Base-by-base conservation (phyloP, 1,140 invertebrate genomes). In the Drosophila saltans region DNA sequence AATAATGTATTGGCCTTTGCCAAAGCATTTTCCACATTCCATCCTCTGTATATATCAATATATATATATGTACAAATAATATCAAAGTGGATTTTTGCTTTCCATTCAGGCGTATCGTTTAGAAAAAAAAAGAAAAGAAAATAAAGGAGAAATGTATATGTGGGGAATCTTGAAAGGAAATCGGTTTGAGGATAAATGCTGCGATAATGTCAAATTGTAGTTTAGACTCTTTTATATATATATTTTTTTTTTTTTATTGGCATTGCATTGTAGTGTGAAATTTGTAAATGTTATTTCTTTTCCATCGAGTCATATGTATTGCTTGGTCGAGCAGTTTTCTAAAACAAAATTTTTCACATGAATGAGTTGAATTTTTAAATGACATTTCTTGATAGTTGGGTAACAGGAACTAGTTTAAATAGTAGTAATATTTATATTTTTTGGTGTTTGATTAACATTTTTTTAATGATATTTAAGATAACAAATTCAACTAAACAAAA, bases 41-140 rank as follows among this genome's bases (percentile, higher is more conserved):
- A 45, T 36, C 63, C 57, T n/a, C 21, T 28, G 11, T 11, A 16
- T 36, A 36, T 36, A 1, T 36, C 4, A 6, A 36, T 36, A 5
- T 36, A 7, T 36, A 5, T 36, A 7, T 36, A 36, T 70, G 81
- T 82, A 84, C 81, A 78, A 85, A 75, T 86, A 75, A 75, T 73
- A 81, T 85, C 81, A 86, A 86, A 86, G 75, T 71, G 57, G 71
- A 79, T 85, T 76, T 78, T 69, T 70, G 43, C 41, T 75, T 64
- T 48, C 56, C 45, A 66, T 58, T 75, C 45, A 74, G 68, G 68
- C 70, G 56, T 60, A 72, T 70, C 75, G 68, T 74, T 66, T 71
- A 36, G 28, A 30, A 30, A 4, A 30, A 30, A 30, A 30, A 30
- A 30, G 2, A 30, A 30, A 0, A 30, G 4, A 30, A 2, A 30